Percentiles rank a stretch among this genome's conserved stretches.
phyloP scores from a whole-genome alignment of 2,888 invertebrate species.

The Dexiosoma caninum region DNA sequence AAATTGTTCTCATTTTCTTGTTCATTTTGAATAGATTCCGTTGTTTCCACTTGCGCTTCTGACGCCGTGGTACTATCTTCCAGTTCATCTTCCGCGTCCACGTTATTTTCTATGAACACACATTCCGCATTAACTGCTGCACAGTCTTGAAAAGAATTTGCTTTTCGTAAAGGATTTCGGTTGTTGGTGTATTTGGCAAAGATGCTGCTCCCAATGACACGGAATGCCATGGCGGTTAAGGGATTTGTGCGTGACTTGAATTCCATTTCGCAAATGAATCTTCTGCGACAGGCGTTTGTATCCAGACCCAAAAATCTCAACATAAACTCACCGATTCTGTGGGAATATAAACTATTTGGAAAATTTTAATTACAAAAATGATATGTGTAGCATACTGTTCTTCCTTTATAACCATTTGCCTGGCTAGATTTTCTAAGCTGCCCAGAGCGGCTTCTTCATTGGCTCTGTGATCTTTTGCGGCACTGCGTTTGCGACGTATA shows the following conservation, averaged over 20 bases:
- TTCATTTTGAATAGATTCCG: no score
- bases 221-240: conserved; percentile 75
- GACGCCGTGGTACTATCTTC: neutral
- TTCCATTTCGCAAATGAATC: conserved; percentile 80
- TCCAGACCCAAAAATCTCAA: conserved; percentile 76
- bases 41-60: neutral
- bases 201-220: conserved; percentile 75
- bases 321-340: conserved; percentile 75
- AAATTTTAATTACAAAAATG: neutral
- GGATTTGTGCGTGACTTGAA: conserved; percentile 77
- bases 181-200: conserved; percentile 74
- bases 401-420: conserved; percentile 69
- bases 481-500: conserved; percentile 67
- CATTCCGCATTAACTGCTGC: conserved; percentile 74
- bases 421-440: conserved; percentile 9
- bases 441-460: conserved; percentile 4
- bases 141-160: conserved; percentile 74
- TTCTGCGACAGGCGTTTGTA: conserved; percentile 77
- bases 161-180: conserved; percentile 68
- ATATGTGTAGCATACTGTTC: conserved; percentile 70
- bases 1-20: conserved; percentile 46
- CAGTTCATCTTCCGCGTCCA: neutral
- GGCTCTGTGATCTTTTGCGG: neutral
- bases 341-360: neutral
- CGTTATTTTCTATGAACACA: conserved; percentile 67